These are phyloP conservation scores for Mesorhabditis sp. DNA, from an alignment of 2,888 invertebrate genomes.

Conservation along the genomic window DNA sequence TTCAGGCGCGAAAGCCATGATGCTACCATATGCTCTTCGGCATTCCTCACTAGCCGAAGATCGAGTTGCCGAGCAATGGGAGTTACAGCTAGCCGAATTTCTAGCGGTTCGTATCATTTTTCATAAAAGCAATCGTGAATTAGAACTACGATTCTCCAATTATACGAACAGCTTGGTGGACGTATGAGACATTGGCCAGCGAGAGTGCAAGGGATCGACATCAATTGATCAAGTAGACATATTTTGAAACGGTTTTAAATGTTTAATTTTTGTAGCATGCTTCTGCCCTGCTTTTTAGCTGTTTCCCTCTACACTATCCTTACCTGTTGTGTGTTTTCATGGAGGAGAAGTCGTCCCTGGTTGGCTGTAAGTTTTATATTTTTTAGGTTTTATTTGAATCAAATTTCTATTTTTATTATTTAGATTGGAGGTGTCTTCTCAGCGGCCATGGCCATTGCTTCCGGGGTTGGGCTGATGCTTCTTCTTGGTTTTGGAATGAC, in stretches of 20 bases:
- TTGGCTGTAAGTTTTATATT: conserved; percentile 7
- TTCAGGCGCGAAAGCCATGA: conserved; percentile 52
- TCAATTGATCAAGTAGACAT: conserved; percentile 40
- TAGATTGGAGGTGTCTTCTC: conserved; percentile 76
- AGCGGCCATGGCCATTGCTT: conserved; percentile 80
- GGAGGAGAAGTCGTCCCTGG: conserved; percentile 87
- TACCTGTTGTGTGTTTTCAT: conserved; percentile 63
- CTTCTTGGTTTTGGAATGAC: conserved; percentile 69
- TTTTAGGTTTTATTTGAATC: background rate
- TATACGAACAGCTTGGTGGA: conserved; percentile 53
- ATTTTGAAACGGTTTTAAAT: conserved; percentile 1
- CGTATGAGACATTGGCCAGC: conserved; percentile 55
- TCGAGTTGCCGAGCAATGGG: conserved; percentile 55
- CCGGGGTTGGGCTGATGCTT: conserved; percentile 84
- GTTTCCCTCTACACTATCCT: conserved; percentile 54
- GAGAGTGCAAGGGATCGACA: conserved; percentile 52
- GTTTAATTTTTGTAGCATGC: conserved; percentile 39
- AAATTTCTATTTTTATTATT: conserved; percentile 8
- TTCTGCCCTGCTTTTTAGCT: conserved; percentile 52
- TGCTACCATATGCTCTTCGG: conserved; percentile 54
- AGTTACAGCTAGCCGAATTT: conserved; percentile 47
- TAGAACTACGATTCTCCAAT: conserved; percentile 34
- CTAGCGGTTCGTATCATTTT: conserved; percentile 13
- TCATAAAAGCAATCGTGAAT: background rate
- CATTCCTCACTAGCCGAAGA: conserved; percentile 49